These are phyloP conservation scores for Platycnemis pennipes DNA, from an alignment of 2,888 invertebrate genomes.

Conservation along the genomic window DNA sequence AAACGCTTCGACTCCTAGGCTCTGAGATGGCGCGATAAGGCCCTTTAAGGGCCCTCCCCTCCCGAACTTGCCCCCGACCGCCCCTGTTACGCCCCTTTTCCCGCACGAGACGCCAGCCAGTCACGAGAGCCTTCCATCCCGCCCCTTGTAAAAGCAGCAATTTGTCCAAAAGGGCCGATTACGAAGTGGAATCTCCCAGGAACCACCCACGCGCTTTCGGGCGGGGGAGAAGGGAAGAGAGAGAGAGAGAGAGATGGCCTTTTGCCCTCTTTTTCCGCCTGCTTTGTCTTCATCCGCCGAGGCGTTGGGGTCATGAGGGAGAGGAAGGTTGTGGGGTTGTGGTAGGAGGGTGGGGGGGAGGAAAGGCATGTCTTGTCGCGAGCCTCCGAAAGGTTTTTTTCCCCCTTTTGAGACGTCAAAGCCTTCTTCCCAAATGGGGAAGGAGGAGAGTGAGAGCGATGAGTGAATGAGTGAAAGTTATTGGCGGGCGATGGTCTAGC, in stretches of 20 bases:
- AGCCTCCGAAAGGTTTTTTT: background rate
- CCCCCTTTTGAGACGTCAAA: background rate
- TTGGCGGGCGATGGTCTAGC: background rate
- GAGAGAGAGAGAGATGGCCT: background rate
- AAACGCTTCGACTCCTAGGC: too few species aligned
- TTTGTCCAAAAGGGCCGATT: background rate
- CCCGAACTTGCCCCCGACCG: background rate
- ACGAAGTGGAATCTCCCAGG: background rate
- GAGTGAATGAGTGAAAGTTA: slow-evolving; percentile 25
- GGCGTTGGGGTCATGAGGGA: background rate
- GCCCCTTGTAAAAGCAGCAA: background rate
- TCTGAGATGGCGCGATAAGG: background rate
- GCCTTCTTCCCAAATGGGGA: background rate
- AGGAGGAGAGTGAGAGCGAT: background rate
- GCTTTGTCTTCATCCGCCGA: background rate
- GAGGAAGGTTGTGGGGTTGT: background rate
- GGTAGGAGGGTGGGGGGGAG: background rate
- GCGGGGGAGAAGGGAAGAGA: background rate
- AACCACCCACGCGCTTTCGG: background rate
- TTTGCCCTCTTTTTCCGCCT: background rate
- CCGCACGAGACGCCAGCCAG: background rate
- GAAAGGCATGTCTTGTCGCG: background rate
- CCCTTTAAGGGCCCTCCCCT: background rate
- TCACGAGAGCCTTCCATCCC: background rate
- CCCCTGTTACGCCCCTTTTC: background rate